Evolutionary conservation across 2,113 vertebrate species (phyloP).

Genomic region (Aptenodytes forsteri): DNA sequence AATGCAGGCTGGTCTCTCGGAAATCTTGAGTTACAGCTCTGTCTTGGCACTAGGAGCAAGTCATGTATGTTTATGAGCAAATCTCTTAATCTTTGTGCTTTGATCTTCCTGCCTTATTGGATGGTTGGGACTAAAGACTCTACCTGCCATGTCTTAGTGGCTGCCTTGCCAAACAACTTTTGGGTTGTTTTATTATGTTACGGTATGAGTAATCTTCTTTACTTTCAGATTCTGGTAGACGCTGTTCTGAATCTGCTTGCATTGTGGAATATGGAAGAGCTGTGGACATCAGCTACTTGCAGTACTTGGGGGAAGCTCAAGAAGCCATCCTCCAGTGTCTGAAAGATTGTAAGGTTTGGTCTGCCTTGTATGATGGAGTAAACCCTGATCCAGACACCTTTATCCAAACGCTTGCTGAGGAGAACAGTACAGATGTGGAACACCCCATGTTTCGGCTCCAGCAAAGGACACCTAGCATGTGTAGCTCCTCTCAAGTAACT

Average conservation of each 20-base stretch:
- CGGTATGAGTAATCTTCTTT: neutral
- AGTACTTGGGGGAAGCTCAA: slow-evolving; percentile 92
- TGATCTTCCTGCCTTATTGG: neutral
- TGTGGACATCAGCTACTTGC: slow-evolving; percentile 93
- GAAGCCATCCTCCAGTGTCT: slow-evolving; percentile 83
- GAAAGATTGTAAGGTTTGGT: slow-evolving; percentile 89
- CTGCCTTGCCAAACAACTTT: neutral
- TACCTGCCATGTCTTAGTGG: neutral
- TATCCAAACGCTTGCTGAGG: slow-evolving; percentile 77
- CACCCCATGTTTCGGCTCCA: slow-evolving; percentile 27
- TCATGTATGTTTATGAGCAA: neutral
- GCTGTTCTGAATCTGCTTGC: slow-evolving; percentile 74
- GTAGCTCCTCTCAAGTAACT: neutral
- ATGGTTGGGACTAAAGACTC: neutral
- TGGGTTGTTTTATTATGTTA: neutral
- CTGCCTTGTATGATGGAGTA: slow-evolving; percentile 89
- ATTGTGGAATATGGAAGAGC: slow-evolving; percentile 86
- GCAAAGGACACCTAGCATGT: neutral
- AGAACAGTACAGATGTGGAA: slow-evolving; percentile 18
- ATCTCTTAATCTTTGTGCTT: neutral
- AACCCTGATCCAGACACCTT: slow-evolving; percentile 85
- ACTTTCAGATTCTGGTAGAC: slow-evolving; percentile 61
- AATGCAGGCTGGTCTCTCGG: neutral
- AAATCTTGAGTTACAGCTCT: neutral
- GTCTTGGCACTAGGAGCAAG: neutral